Base-by-base conservation (phyloP, 2,797 vertebrate genomes). In the Helostoma temminkii region DNA sequence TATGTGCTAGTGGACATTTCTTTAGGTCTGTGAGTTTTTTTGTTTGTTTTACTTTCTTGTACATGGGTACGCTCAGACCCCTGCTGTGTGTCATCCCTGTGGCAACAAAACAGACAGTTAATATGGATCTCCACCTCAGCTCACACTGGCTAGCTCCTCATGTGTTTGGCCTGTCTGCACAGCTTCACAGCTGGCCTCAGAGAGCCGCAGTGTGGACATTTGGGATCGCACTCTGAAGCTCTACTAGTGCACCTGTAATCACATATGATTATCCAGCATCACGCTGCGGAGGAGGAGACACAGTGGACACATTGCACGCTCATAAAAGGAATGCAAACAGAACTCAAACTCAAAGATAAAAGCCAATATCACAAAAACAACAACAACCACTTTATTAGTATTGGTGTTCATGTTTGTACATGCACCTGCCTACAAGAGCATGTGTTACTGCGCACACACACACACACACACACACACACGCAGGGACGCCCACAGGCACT, bases 191-290 rank as follows among this genome's bases (percentile, higher is more conserved):
- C 67, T 49, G 69, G 77, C 26, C 66, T 66, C 80, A 9, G 42
- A 72, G 76, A 70, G 79, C 54, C 22, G 64, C 56, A 16, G 47
- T 2, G 67, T 25, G 6, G 60, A 59, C 82, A 32, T 63, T 30
- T 59, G 67, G 74, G 81, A 73, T 59, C 22, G 21, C 46, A 54
- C 42, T 76, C 80, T 42, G 47, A 68, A 73, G 61, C 24, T 53
- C 64, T 73, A 74, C 56, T 25, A 3, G 18, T 52, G 79, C 91
- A 92, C 85, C 91, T 91, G 90, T 85, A 85, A 90, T 87, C 88
- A 92, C 84, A 90, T 41, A 45, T 53, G 79, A 74, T 75, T 74
- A 71, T 53, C 56, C 49, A 60, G 60, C 26, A 42, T 77, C 83
- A 71, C 54, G 73, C 66, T 71, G 81, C 36, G 81, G 48, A 54